Base-by-base conservation (phyloP, 2,888 invertebrate genomes). In the Tuta absoluta region DNA sequence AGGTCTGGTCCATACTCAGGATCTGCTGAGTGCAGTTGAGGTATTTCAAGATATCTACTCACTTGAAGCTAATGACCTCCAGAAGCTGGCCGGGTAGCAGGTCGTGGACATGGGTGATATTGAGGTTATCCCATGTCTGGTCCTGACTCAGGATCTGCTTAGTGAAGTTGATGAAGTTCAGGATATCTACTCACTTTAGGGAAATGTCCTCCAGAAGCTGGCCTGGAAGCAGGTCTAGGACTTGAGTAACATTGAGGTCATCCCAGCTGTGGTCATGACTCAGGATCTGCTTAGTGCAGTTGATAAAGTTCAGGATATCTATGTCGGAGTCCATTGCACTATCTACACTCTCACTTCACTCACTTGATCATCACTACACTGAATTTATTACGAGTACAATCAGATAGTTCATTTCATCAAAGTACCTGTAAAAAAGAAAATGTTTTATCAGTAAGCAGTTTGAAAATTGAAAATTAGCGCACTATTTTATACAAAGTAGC, bases 11-110 rank as follows among this genome's bases (percentile, higher is more conserved):
- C 14, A 75, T 72, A 4, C 85, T 84, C 67, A 91, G 68, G 41
- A 89, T 79, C 74, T 88, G 83, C 79, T 89, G 85, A 48, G 91
- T 89, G 75, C 91, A 91, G 82, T 91, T 91, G 69, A 91, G 82
- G 66, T 90, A 89, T 68, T 78, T 84, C 75, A 85, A 84, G 17
- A 91, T 80, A 65, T 91, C 89, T 53, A 79, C n/a, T n/a, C n/a
- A n/a, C n/a, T n/a, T n/a, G n/a, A n/a, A n/a, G n/a, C n/a, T n/a
- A n/a, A n/a, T n/a, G n/a, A n/a, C n/a, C n/a, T n/a, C n/a, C n/a
- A n/a, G n/a, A n/a, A n/a, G n/a, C n/a, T n/a, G n/a, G n/a, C n/a
- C n/a, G n/a, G n/a, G n/a, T n/a, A n/a, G n/a, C n/a, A n/a, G n/a
- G n/a, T n/a, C n/a, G n/a, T n/a, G n/a, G n/a, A n/a, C n/a, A n/a